phyloP scores from a whole-genome alignment of 2,797 vertebrate genomes.

The Alosa sapidissima region DNA sequence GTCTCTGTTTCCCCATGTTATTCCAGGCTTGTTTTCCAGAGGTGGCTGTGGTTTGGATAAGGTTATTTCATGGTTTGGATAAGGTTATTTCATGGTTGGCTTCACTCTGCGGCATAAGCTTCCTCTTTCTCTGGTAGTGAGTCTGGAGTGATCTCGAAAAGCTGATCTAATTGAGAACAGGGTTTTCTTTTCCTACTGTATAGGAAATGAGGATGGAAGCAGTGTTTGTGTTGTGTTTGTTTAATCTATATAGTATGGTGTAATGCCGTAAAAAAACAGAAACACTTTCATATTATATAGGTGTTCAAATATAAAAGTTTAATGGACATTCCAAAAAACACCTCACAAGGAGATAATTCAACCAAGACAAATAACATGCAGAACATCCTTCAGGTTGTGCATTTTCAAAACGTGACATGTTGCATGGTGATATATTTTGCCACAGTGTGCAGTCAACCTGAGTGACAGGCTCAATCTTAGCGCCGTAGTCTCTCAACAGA shows the following conservation, averaged over 20 bases:
- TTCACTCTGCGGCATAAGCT: background rate
- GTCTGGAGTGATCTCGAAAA: background rate
- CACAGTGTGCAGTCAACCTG: background rate
- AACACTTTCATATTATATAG: background rate
- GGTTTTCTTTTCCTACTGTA: background rate
- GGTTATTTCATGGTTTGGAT: background rate
- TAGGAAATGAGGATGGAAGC: background rate
- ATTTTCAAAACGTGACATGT: too few relatives aligned
- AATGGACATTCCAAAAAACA: background rate
- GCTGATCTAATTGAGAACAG: constrained; percentile 10
- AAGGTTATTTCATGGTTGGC: background rate
- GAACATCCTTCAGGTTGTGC: too few relatives aligned
- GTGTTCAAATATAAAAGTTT: background rate
- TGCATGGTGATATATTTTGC: background rate
- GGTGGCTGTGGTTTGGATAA: background rate
- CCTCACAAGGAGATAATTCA: background rate
- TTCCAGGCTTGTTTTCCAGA: background rate
- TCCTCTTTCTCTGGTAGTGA: background rate
- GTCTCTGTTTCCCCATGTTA: background rate
- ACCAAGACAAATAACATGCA: background rate
- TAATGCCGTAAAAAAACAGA: background rate
- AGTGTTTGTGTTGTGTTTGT: background rate
- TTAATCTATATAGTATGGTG: background rate
- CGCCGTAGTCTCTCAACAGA: background rate
- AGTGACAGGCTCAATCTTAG: background rate